Evolutionary conservation across 2,888 invertebrate species (phyloP).

Genomic region (Plebejus anna): DNA sequence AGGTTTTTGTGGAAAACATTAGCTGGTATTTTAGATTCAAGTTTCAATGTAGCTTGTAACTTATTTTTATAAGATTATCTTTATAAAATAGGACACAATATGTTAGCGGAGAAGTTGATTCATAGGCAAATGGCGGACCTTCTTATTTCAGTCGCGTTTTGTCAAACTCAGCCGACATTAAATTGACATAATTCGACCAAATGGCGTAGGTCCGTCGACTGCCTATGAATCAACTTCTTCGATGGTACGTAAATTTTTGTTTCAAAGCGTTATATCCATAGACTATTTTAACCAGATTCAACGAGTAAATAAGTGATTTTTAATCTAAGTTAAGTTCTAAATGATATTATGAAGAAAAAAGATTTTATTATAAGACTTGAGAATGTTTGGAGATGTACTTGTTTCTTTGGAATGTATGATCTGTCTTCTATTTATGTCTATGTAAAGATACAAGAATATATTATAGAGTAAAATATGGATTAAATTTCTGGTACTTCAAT

Average conservation of each 20-base stretch:
- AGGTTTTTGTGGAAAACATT: neutral
- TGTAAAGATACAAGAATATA: neutral
- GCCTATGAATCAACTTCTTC: too few species aligned
- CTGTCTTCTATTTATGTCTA: neutral
- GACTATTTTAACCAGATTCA: neutral
- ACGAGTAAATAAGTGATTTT: conserved; percentile 10
- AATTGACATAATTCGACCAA: too few species aligned
- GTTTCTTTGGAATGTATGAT: conserved; percentile 9
- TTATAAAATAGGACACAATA: neutral
- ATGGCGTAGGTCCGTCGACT: too few species aligned
- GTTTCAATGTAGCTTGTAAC: neutral
- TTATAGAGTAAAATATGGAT: neutral
- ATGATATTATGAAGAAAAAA: neutral
- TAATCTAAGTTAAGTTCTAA: neutral
- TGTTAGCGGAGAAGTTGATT: neutral
- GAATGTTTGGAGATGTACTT: conserved; percentile 4
- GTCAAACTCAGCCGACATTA: too few species aligned
- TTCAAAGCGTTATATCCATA: neutral
- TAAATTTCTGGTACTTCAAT: neutral
- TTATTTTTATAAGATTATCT: neutral
- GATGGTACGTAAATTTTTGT: neutral
- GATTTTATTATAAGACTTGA: neutral
- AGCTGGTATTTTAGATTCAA: neutral
- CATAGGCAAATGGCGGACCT: too few species aligned
- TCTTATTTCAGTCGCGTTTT: too few species aligned